phyloP scores from a whole-genome alignment of 2,113 vertebrate species.

The Cyprinodon variegatus region DNA sequence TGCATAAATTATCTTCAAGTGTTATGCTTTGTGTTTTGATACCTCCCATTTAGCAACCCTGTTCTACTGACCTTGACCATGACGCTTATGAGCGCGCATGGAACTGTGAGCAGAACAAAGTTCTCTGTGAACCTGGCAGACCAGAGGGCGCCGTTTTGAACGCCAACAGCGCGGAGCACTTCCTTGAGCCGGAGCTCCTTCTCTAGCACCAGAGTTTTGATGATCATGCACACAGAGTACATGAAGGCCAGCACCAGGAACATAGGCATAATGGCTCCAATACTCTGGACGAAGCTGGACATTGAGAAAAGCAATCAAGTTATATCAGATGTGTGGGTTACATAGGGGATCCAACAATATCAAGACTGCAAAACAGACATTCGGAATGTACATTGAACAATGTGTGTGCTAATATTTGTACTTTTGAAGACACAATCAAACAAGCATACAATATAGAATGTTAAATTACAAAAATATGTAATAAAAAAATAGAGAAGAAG shows the following conservation, averaged over 20 bases:
- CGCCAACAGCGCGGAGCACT: slow-evolving; percentile 57
- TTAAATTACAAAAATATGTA: neutral
- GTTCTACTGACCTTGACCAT: slow-evolving; percentile 79
- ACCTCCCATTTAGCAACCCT: neutral
- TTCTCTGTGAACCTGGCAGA: slow-evolving; percentile 63
- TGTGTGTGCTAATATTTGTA: neutral
- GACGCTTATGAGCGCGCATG: slow-evolving; percentile 73
- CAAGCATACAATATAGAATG: neutral
- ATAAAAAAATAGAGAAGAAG: neutral
- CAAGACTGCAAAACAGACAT: neutral
- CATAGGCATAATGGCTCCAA: slow-evolving; percentile 77
- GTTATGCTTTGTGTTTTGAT: slow-evolving; percentile 59
- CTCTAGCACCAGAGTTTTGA: slow-evolving; percentile 76
- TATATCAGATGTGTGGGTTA: slow-evolving; percentile 23
- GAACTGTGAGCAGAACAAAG: slow-evolving; percentile 63
- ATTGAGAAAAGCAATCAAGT: slow-evolving; percentile 35
- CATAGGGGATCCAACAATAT: neutral
- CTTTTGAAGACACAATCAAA: neutral
- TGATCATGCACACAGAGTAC: slow-evolving; percentile 65
- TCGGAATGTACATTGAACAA: neutral
- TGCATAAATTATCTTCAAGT: neutral
- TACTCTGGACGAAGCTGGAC: slow-evolving; percentile 73
- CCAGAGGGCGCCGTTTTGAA: slow-evolving; percentile 67
- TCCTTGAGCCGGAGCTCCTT: slow-evolving; percentile 77
- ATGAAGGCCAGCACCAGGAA: slow-evolving; percentile 79